A percentile compares a stretch with the other conserved stretches of the same genome.
phyloP scores from a whole-genome alignment of 2,888 invertebrate genomes.

The Fabriciana adippe region DNA sequence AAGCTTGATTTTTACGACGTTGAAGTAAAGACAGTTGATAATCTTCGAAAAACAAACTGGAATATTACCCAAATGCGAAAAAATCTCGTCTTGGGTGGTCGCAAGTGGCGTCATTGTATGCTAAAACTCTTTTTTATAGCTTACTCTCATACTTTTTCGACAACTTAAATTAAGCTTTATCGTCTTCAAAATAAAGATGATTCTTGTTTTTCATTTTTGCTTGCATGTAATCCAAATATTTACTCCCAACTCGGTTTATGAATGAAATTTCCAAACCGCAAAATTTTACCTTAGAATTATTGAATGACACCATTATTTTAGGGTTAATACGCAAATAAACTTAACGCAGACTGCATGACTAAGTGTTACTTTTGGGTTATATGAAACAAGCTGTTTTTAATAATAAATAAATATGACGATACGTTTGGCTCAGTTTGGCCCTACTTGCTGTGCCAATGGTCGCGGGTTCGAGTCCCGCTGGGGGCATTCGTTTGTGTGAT shows the following conservation, averaged over 20 bases:
- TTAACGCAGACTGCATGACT: not conserved
- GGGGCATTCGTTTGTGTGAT: too few relatives aligned
- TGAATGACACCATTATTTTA: constrained; percentile 38
- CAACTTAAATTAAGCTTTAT: constrained; percentile 20
- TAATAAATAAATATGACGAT: too few relatives aligned
- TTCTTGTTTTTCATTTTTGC: constrained; percentile 43
- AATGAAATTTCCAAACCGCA: constrained; percentile 71
- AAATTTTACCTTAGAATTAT: constrained; percentile 45
- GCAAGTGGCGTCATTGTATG: constrained; percentile 72
- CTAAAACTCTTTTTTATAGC: constrained; percentile 66
- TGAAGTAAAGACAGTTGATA: constrained; percentile 48
- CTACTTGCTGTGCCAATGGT: too few relatives aligned
- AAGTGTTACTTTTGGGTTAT: not conserved
- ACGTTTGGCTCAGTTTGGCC: too few relatives aligned
- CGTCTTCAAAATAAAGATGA: not conserved
- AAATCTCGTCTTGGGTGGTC: constrained; percentile 75
- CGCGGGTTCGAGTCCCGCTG: too few relatives aligned
- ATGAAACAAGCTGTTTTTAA: not conserved
- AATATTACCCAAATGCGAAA: constrained; percentile 62
- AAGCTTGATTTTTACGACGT: too few relatives aligned
- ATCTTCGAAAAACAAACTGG: constrained; percentile 60
- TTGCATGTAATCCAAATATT: constrained; percentile 68
- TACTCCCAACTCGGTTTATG: constrained; percentile 70
- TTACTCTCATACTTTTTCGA: constrained; percentile 42
- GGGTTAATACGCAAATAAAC: constrained; percentile 11